A percentile compares a stretch with the other conserved stretches of the same genome.
These are phyloP conservation scores for Apodemia hepburni DNA, from an alignment of 2,888 invertebrate species.

Conservation along the genomic window DNA sequence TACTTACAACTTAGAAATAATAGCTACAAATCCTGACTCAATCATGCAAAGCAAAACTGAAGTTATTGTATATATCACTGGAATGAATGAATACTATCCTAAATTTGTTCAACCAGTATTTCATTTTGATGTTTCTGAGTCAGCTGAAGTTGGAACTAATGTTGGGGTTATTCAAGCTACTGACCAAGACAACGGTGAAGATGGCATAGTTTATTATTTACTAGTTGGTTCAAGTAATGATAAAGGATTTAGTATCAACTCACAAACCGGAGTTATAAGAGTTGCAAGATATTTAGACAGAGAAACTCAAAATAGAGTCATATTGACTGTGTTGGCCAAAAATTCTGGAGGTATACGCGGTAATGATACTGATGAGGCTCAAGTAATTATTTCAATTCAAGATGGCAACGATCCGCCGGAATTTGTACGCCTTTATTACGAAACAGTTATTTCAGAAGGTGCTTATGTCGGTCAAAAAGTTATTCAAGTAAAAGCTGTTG, in stretches of 20 bases:
- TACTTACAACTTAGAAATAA: slow-evolving; percentile 86
- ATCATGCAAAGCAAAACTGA: slow-evolving; percentile 87
- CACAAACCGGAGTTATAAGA: slow-evolving; percentile 90
- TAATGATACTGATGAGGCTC: slow-evolving; percentile 97
- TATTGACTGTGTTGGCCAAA: slow-evolving; percentile 95
- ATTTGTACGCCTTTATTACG: slow-evolving; percentile 89
- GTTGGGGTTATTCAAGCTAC: slow-evolving; percentile 94
- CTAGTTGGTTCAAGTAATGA: slow-evolving; percentile 96
- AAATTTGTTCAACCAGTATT: slow-evolving; percentile 94
- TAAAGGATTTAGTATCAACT: slow-evolving; percentile 92
- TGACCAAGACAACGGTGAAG: slow-evolving; percentile 93
- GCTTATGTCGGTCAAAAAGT: slow-evolving; percentile 87
- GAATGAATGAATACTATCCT: slow-evolving; percentile 94
- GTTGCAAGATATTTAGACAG: slow-evolving; percentile 91
- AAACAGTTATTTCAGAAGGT: slow-evolving; percentile 90
- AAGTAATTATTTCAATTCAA: slow-evolving; percentile 95
- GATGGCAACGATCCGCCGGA: slow-evolving; percentile 98
- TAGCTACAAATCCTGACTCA: slow-evolving; percentile 93
- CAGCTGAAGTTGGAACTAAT: slow-evolving; percentile 90
- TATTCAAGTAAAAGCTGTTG: slow-evolving; percentile 89
- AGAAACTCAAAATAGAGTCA: slow-evolving; percentile 93
- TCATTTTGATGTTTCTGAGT: slow-evolving; percentile 95
- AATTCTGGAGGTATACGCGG: slow-evolving; percentile 96
- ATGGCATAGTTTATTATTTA: slow-evolving; percentile 94
- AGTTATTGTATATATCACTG: slow-evolving; percentile 88